Conservation (phyloP, 2,888 invertebrate species). For the Lycocerus yunnanus region DNA sequence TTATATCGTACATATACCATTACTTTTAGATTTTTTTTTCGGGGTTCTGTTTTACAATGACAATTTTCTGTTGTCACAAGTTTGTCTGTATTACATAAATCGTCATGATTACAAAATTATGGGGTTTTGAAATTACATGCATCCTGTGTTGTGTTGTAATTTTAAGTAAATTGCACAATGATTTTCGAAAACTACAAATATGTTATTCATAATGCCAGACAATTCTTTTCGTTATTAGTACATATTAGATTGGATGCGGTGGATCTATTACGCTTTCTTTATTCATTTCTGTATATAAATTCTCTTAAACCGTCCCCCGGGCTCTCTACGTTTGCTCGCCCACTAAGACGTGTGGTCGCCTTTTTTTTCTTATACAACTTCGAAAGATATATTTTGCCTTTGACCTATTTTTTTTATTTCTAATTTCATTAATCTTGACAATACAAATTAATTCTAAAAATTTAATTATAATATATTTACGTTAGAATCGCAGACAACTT, state of each 20-base stretch:
- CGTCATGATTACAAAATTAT: constrained; percentile 17
- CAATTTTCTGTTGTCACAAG: background rate
- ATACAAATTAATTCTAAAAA: background rate
- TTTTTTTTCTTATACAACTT: no score
- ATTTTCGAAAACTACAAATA: constrained; percentile 2
- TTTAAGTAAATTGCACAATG: background rate
- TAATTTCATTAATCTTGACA: background rate
- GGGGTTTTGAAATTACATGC: constrained; percentile 10
- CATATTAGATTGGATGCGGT: background rate
- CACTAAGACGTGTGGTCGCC: background rate
- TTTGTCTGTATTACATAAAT: background rate
- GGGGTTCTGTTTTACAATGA: background rate
- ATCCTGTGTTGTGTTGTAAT: constrained; percentile 8
- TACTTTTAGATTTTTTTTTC: background rate
- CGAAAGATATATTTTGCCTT: no score
- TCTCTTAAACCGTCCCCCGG: background rate
- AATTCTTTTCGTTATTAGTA: background rate
- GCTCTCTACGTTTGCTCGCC: background rate
- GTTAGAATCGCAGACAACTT: background rate
- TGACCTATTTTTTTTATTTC: background rate
- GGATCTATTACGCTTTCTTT: background rate
- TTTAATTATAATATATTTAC: background rate
- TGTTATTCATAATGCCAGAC: background rate
- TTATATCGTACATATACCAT: no score
- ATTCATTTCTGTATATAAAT: background rate